Evolutionary conservation across 2,888 invertebrate genomes (phyloP).

Genomic region (Phaedon cochleariae): DNA sequence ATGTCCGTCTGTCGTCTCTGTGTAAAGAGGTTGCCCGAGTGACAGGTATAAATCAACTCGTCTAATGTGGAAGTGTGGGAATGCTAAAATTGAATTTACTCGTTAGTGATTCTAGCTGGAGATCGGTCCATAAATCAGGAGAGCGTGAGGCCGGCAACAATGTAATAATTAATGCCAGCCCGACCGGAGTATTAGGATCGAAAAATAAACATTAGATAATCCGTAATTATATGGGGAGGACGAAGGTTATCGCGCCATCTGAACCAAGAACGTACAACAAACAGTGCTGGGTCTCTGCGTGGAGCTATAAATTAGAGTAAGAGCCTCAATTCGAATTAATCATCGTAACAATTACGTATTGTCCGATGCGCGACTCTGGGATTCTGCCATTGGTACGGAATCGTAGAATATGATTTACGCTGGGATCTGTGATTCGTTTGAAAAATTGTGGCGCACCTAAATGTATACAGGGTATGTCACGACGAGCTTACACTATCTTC

Average conservation of each 20-base stretch:
- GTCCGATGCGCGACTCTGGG: slow-evolving; percentile 23
- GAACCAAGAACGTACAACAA: slow-evolving; percentile 36
- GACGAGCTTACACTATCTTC: no score
- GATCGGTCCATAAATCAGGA: slow-evolving; percentile 55
- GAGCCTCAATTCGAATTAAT: slow-evolving; percentile 32
- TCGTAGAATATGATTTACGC: not conserved
- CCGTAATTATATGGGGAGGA: slow-evolving; percentile 56
- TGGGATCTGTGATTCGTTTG: no score
- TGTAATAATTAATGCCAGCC: slow-evolving; percentile 60
- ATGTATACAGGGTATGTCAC: no score
- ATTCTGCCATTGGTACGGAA: not conserved
- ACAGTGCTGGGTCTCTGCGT: slow-evolving; percentile 36
- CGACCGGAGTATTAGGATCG: slow-evolving; percentile 56
- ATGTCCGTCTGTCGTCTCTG: not conserved
- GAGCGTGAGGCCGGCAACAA: slow-evolving; percentile 59
- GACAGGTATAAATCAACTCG: slow-evolving; percentile 55
- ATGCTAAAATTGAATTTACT: slow-evolving; percentile 59
- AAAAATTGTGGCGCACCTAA: no score
- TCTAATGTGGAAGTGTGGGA: slow-evolving; percentile 55
- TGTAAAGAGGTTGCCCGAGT: slow-evolving; percentile 39
- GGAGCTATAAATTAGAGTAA: slow-evolving; percentile 33
- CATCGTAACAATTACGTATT: slow-evolving; percentile 36
- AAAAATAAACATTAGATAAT: slow-evolving; percentile 61
- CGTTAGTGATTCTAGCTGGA: slow-evolving; percentile 56
- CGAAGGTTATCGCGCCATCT: slow-evolving; percentile 49